These are phyloP conservation scores for Andrena haemorrhoa DNA, from an alignment of 2,888 invertebrate genomes.

Conservation along the genomic window DNA sequence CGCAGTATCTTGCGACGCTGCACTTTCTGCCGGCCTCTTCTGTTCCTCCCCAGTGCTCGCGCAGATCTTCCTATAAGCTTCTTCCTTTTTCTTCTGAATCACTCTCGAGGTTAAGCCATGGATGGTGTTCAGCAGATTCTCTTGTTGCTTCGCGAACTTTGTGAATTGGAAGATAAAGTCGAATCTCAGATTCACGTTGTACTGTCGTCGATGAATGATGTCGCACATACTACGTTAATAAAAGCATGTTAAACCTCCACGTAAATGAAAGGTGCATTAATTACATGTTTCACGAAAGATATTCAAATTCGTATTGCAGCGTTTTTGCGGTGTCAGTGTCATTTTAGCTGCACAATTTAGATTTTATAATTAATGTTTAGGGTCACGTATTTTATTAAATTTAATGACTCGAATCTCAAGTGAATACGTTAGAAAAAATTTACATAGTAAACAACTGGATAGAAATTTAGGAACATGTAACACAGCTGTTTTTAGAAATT, in stretches of 20 bases:
- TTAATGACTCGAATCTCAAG: too few species aligned
- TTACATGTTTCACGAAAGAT: too few species aligned
- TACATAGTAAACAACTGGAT: too few species aligned
- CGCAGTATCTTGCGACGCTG: background rate
- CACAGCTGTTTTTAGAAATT: too few species aligned
- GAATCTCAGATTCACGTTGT: constrained; percentile 85
- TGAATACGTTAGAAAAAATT: too few species aligned
- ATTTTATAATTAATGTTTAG: too few species aligned
- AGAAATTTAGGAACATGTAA: too few species aligned
- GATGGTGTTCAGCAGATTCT: constrained; percentile 84
- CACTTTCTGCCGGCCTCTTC: background rate
- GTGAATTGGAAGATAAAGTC: constrained; percentile 85
- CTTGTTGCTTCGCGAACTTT: constrained; percentile 84
- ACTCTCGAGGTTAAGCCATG: constrained; percentile 86
- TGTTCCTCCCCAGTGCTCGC: constrained; percentile 1
- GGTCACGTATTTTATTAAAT: too few species aligned
- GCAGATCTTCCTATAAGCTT: constrained; percentile 62
- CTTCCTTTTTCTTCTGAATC: constrained; percentile 75
- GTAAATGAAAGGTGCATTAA: too few species aligned
- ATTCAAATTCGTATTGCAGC: too few species aligned
- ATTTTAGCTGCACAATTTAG: too few species aligned
- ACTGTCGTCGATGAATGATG: constrained; percentile 86
- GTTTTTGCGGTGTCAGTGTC: too few species aligned
- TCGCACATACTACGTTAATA: constrained; percentile 85
- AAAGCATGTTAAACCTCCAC: background rate